Conservation (phyloP, 1,140 invertebrate genomes). For the Spodoptera frugiperda region DNA sequence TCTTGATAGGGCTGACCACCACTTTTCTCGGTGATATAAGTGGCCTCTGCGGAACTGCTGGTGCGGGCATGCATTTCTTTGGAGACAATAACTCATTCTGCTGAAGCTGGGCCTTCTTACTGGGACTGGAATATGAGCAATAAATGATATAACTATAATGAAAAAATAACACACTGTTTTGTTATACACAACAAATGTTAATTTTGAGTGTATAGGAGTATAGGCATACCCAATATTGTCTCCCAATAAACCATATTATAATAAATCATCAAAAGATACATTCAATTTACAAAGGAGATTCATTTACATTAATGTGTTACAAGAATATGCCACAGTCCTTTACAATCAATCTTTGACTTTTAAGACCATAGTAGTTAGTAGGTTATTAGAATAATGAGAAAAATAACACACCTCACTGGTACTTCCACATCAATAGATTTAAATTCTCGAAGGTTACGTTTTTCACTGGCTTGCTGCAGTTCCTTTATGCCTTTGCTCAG, state of each 20-base stretch:
- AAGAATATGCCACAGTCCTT: no score
- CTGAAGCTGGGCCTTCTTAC: constrained; percentile 83
- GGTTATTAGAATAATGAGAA: not conserved
- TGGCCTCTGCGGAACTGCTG: constrained; percentile 53
- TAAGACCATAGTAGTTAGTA: not conserved
- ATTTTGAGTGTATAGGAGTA: no score
- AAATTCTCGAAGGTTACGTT: constrained; percentile 89
- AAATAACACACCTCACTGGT: constrained; percentile 87
- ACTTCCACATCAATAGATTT: constrained; percentile 91
- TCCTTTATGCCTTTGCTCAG: constrained; percentile 87
- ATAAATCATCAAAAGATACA: no score
- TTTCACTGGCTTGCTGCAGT: constrained; percentile 77
- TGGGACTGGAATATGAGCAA: constrained; percentile 85
- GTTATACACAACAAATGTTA: no score
- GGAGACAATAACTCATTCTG: constrained; percentile 74
- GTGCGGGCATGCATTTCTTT: constrained; percentile 55
- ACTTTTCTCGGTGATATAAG: constrained; percentile 86
- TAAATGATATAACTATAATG: not conserved
- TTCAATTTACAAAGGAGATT: no score
- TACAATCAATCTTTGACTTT: not conserved
- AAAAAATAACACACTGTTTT: not conserved
- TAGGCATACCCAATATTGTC: no score
- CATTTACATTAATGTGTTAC: no score
- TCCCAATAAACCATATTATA: no score
- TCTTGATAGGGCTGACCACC: constrained; percentile 88